phyloP scores from a whole-genome alignment of 2,888 invertebrate species.

The Dicyrtoma fusca region DNA sequence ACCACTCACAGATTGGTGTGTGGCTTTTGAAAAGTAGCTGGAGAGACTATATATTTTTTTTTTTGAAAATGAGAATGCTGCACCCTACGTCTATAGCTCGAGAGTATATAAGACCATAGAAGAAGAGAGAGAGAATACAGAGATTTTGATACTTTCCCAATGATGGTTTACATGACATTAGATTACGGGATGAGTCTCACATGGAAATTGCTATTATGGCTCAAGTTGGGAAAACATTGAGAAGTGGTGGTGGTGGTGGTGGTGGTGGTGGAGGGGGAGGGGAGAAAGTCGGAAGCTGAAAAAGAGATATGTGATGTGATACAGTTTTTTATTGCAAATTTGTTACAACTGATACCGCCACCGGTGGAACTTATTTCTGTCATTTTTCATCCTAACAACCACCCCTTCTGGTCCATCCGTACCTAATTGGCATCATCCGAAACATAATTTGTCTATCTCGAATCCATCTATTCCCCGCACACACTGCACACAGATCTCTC shows the following conservation, averaged over 20 bases:
- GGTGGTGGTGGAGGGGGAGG: constrained; percentile 9
- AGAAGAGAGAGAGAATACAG: constrained; percentile 5
- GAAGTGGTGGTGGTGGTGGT: background rate
- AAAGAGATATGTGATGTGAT: constrained; percentile 42
- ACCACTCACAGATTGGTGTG: background rate
- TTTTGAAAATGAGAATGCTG: constrained; percentile 12
- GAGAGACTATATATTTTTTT: constrained; percentile 14
- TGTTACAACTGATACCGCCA: constrained; percentile 45
- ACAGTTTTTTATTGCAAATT: constrained; percentile 48
- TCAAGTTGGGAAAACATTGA: constrained; percentile 15
- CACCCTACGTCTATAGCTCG: background rate
- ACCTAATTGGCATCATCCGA: constrained; percentile 47
- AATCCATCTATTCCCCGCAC: constrained; percentile 32
- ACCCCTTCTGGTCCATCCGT: constrained; percentile 42
- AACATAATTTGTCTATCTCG: constrained; percentile 44
- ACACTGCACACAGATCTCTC: background rate
- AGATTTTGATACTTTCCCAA: constrained; percentile 20
- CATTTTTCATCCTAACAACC: constrained; percentile 48
- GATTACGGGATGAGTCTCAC: constrained; percentile 16
- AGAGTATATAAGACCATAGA: constrained; percentile 15
- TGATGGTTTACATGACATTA: constrained; percentile 26
- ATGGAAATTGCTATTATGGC: constrained; percentile 14
- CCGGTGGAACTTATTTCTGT: constrained; percentile 46
- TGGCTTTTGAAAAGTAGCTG: constrained; percentile 26
- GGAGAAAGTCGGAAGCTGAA: constrained; percentile 38